These are phyloP conservation scores for Calidris pygmaea DNA, from an alignment of 2,113 vertebrate genomes.

Conservation along the genomic window DNA sequence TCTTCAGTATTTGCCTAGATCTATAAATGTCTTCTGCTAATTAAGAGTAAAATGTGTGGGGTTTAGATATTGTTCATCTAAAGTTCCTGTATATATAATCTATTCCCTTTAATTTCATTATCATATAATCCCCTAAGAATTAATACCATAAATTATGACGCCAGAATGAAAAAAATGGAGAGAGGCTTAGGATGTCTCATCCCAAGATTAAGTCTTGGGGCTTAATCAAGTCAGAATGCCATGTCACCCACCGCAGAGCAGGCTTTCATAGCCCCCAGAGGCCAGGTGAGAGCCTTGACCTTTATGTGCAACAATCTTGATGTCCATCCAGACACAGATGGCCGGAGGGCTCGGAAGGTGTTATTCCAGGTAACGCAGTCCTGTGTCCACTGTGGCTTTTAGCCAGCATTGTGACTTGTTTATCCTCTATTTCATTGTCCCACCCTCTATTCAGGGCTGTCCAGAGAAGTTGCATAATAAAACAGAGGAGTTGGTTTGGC, in stretches of 20 bases:
- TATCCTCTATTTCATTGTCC: not conserved
- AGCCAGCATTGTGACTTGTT: not conserved
- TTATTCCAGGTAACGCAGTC: not conserved
- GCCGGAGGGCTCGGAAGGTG: not conserved
- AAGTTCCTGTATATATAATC: not conserved
- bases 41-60: not conserved
- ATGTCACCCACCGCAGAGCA: not conserved
- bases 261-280: not conserved
- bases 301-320: not conserved
- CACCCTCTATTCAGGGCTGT: not conserved
- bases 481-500: not conserved
- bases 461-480: not conserved
- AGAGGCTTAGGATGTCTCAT: not conserved
- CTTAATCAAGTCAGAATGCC: not conserved
- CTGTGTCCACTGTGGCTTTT: not conserved
- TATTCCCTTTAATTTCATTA: not conserved
- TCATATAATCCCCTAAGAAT: not conserved
- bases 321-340: not conserved
- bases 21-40: not conserved
- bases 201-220: not conserved
- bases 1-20: not conserved
- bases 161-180: not conserved
- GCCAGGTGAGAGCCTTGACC: not conserved
- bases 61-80: not conserved
- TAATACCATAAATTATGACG: not conserved